Evolutionary conservation across 2,888 invertebrate species (phyloP).

Genomic region (Phortica magna): DNA sequence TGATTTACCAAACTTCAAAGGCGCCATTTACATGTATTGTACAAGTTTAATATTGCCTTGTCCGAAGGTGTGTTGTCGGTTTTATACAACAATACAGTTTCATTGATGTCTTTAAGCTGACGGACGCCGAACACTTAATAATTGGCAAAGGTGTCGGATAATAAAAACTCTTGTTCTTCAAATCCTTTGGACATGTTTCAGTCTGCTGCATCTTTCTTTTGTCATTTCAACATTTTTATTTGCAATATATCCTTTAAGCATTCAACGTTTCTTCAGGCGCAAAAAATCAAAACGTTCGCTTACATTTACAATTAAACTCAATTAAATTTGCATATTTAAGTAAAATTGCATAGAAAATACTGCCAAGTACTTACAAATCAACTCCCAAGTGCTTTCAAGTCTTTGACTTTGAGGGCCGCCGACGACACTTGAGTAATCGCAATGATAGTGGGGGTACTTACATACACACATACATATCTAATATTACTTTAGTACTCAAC

Average conservation of each 20-base stretch:
- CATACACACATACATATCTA: not conserved
- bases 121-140: no score
- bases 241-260: not conserved
- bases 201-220: no score
- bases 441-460: constrained; percentile 3
- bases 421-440: not conserved
- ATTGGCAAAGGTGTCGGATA: no score
- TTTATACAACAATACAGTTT: no score
- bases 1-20: no score
- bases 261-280: not conserved
- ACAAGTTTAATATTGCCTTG: no score
- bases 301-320: constrained; percentile 68
- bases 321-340: constrained; percentile 69
- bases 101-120: no score
- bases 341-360: constrained; percentile 56
- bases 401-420: constrained; percentile 27
- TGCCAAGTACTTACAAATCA: constrained; percentile 34
- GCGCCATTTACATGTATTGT: no score
- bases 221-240: no score
- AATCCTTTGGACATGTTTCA: no score
- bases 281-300: constrained; percentile 48
- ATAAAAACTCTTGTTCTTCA: no score
- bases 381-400: constrained; percentile 64
- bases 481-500: constrained; percentile 50
- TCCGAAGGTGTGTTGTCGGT: no score